phyloP scores from a whole-genome alignment of 2,113 vertebrate genomes.

The Perccottus glenii region DNA sequence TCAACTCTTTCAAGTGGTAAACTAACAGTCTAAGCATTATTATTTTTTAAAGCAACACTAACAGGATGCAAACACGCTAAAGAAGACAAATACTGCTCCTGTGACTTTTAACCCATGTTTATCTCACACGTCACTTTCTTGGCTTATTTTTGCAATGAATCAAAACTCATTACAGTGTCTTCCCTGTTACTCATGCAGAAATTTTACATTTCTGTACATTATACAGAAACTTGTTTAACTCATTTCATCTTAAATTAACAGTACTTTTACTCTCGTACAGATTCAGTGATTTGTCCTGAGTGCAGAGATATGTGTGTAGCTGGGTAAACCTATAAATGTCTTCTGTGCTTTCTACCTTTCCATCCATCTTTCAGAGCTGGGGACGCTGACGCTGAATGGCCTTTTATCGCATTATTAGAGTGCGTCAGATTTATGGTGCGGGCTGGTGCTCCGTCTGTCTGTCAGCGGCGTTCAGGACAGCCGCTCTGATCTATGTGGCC shows the following conservation, averaged over 20 bases:
- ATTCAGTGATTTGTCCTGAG: conserved; percentile 16
- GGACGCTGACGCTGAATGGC: conserved; percentile 68
- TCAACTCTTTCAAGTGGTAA: neutral
- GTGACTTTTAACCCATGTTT: no score
- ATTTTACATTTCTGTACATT: no score
- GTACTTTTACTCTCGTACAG: neutral
- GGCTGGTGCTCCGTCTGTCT: conserved; percentile 49
- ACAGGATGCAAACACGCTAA: no score
- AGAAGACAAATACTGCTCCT: neutral
- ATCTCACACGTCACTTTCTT: no score
- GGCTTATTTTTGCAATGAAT: no score
- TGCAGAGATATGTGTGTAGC: conserved; percentile 18
- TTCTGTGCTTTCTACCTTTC: conserved; percentile 53
- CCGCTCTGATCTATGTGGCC: conserved; percentile 44
- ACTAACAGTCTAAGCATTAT: neutral
- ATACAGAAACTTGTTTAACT: no score
- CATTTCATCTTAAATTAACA: no score
- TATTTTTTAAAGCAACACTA: no score
- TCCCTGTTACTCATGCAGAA: no score
- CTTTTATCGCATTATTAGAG: conserved; percentile 75
- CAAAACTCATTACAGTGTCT: no score
- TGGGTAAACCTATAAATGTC: conserved; percentile 48
- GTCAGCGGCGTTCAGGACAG: conserved; percentile 42
- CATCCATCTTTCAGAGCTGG: conserved; percentile 59
- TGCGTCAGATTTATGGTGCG: conserved; percentile 63